phyloP scores from a whole-genome alignment of 2,797 vertebrate species.

The Choloepus didactylus region DNA sequence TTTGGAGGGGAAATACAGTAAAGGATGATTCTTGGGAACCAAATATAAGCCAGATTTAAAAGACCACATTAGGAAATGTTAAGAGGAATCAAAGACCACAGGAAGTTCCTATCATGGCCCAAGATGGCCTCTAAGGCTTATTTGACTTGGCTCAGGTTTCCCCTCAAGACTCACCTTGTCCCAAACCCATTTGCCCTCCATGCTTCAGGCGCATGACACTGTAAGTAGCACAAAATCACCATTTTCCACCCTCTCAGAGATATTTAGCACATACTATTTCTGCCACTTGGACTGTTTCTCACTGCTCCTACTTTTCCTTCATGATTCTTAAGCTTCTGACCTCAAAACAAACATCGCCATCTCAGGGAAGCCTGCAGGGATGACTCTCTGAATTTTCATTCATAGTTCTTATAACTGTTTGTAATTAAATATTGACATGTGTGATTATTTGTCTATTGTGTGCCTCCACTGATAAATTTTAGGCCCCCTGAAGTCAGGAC shows the following conservation, averaged over 20 bases:
- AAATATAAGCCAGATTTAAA: not conserved
- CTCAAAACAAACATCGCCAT: not conserved
- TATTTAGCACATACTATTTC: not conserved
- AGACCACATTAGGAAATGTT: not conserved
- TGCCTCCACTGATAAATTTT: not conserved
- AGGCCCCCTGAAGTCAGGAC: not conserved
- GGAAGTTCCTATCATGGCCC: not conserved
- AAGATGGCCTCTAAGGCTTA: not conserved
- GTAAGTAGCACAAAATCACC: not conserved
- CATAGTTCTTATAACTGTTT: not conserved
- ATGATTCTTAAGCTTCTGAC: conserved; percentile 3
- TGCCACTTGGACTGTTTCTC: not conserved
- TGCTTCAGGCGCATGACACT: not conserved
- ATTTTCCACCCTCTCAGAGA: not conserved
- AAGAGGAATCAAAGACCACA: not conserved
- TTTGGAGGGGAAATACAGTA: not conserved
- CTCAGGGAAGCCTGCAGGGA: not conserved
- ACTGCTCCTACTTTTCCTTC: not conserved
- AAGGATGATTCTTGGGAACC: not conserved
- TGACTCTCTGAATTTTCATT: not conserved
- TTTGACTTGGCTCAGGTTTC: not conserved
- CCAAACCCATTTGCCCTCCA: not conserved
- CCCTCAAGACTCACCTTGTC: not conserved
- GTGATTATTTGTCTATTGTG: not conserved
- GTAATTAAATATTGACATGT: not conserved